These are phyloP conservation scores for Drosophila rhopaloa DNA, from an alignment of 1,140 invertebrate genomes.

Conservation along the genomic window DNA sequence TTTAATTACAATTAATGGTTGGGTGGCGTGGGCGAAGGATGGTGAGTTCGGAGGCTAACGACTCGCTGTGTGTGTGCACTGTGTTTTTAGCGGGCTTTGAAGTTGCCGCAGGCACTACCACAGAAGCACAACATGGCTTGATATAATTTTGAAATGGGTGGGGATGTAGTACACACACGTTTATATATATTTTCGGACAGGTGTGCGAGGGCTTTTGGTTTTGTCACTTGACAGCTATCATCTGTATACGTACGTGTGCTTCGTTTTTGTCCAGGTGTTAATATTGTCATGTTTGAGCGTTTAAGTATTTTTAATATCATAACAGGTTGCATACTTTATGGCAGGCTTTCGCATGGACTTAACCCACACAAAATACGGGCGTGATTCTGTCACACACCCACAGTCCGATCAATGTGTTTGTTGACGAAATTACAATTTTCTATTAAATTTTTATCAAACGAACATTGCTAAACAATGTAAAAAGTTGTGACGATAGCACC, in stretches of 20 bases:
- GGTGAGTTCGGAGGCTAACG: not conserved
- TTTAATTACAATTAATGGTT: slow-evolving; percentile 74
- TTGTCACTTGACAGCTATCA: slow-evolving; percentile 40
- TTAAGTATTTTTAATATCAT: slow-evolving; percentile 69
- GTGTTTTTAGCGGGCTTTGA: slow-evolving; percentile 56
- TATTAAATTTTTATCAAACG: no score
- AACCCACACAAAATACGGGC: slow-evolving; percentile 2
- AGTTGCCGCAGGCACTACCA: slow-evolving; percentile 43
- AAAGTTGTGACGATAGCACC: no score
- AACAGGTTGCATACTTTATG: slow-evolving; percentile 57
- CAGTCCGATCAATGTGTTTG: slow-evolving; percentile 19
- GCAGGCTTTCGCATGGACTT: slow-evolving; percentile 16
- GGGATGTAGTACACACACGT: not conserved
- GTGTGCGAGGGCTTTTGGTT: slow-evolving; percentile 33
- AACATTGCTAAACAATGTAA: no score
- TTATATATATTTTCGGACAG: slow-evolving; percentile 9
- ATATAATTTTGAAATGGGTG: not conserved
- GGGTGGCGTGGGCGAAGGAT: not conserved
- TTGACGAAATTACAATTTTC: not conserved
- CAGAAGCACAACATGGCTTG: slow-evolving; percentile 11
- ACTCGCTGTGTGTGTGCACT: slow-evolving; percentile 18
- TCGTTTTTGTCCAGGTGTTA: slow-evolving; percentile 46
- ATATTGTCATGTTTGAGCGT: slow-evolving; percentile 63
- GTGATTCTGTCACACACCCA: slow-evolving; percentile 9
- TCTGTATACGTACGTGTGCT: slow-evolving; percentile 1